Base-by-base conservation (phyloP, 2,797 vertebrate genomes). In the Pangasius macronema region DNA sequence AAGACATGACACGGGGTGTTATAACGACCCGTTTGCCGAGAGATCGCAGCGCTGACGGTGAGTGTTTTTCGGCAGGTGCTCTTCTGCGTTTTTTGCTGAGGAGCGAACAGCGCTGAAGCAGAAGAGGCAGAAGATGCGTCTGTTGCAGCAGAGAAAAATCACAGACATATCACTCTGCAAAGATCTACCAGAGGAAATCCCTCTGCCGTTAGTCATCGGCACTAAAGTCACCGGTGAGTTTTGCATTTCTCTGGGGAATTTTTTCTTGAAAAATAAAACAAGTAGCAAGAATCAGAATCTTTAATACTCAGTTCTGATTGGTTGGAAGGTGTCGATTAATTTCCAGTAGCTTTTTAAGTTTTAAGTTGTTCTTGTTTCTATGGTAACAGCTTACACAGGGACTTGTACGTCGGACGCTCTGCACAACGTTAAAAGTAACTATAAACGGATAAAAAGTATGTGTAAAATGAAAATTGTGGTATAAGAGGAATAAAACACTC, bases 151-250 rank as follows among this genome's bases (percentile, higher is more conserved):
- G 91, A 95, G 98, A 85, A 99, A 99, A 90, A 96, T 99, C 87
- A 96, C 97, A 13, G 98, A 99, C 63, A 95, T 99, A 89, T 98
- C 98, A 1, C 96, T 96, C 86, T 99, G 98, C 94, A 99, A 99
- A 96, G 99, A 99, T 90, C 97, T 99, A 88, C 98, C 98, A 18
- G 99, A 99, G 83, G 98, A 99, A 94, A 99, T 99, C 91, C 99
- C 99, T 36, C 92, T 99, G 75, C 98, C 98, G 0, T 95, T 99
- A 91, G 98, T 99, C 91, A 99, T 99, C 91, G 99, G 99, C 94
- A 99, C 99, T 85, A 99, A 99, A 97, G 99, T 99, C 92, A 99
- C 97, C 91, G 97, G 97, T 97, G 93, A 91, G 53, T 39, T 70
- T 85, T n/a, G 13, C 0, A 2, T 57, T 59, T 33, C 20, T 79